Evolutionary conservation across 2,113 vertebrate genomes (phyloP).

Genomic region (Silurus asotus): DNA sequence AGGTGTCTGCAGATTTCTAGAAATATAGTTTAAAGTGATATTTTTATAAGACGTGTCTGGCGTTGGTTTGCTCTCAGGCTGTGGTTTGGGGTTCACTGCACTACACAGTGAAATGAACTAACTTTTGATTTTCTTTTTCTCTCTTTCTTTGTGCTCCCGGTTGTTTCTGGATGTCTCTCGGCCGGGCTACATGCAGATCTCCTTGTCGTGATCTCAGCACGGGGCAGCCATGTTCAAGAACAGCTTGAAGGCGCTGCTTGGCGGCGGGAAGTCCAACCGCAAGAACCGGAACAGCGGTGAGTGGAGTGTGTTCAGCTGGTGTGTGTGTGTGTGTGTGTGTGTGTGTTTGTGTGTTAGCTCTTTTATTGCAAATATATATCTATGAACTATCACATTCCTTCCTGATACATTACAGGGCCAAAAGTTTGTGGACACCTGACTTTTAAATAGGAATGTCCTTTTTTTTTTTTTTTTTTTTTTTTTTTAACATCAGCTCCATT

Average conservation of each 20-base stretch:
- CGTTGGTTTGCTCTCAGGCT: no score
- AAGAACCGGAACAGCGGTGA: constrained; percentile 91
- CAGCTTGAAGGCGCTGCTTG: constrained; percentile 97
- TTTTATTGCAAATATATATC: background rate
- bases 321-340: background rate
- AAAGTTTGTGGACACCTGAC: no score
- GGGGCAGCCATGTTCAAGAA: constrained; percentile 89
- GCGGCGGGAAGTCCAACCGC: constrained; percentile 88
- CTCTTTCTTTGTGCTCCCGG: background rate
- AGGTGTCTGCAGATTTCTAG: no score
- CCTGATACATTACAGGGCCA: background rate
- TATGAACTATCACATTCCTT: background rate
- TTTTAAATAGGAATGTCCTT: no score
- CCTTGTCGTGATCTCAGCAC: constrained; percentile 42
- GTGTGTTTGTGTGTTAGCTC: background rate
- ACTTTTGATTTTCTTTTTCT: background rate
- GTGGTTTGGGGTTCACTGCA: no score
- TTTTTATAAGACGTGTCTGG: no score
- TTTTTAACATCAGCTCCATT: no score
- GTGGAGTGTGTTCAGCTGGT: constrained; percentile 55
- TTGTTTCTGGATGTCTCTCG: constrained; percentile 2
- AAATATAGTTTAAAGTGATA: no score
- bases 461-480: no score
- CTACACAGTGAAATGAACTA: background rate
- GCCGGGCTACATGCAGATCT: constrained; percentile 39